A percentile compares a stretch with the other conserved stretches of the same genome.
These are phyloP conservation scores for Cotesia vestalis DNA, from an alignment of 1,140 invertebrate species.

Conservation along the genomic window DNA sequence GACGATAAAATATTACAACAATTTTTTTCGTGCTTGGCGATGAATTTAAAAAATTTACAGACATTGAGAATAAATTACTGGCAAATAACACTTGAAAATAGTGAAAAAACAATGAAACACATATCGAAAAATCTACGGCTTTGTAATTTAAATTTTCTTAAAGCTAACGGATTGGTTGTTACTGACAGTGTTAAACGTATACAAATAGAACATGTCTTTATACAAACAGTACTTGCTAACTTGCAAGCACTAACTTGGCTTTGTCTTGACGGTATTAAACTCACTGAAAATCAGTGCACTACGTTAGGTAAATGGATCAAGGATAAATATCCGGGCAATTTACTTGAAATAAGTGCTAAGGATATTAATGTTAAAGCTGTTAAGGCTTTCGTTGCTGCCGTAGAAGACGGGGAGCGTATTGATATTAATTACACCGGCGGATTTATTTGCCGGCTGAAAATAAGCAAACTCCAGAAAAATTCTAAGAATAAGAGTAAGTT, in stretches of 20 bases:
- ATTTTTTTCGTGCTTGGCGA: constrained; percentile 60
- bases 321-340: constrained; percentile 58
- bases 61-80: constrained; percentile 63
- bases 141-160: constrained; percentile 59
- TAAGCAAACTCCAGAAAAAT: constrained; percentile 53
- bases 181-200: constrained; percentile 56
- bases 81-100: constrained; percentile 61
- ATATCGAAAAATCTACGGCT: constrained; percentile 59
- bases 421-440: constrained; percentile 63
- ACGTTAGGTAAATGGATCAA: constrained; percentile 62
- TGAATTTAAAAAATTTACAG: constrained; percentile 58
- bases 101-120: constrained; percentile 60
- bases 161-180: constrained; percentile 56
- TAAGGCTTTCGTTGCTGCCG: constrained; percentile 58
- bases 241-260: constrained; percentile 61
- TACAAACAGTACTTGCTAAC: constrained; percentile 59
- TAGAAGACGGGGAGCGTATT: constrained; percentile 60
- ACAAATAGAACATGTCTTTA: constrained; percentile 60
- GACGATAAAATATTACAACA: constrained; percentile 63
- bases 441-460: constrained; percentile 53
- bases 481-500: constrained; percentile 51
- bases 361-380: constrained; percentile 59
- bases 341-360: constrained; percentile 61
- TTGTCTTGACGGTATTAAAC: constrained; percentile 59
- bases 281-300: constrained; percentile 57